Base-by-base conservation (phyloP, 2,888 invertebrate genomes). In the Ophion costatus region DNA sequence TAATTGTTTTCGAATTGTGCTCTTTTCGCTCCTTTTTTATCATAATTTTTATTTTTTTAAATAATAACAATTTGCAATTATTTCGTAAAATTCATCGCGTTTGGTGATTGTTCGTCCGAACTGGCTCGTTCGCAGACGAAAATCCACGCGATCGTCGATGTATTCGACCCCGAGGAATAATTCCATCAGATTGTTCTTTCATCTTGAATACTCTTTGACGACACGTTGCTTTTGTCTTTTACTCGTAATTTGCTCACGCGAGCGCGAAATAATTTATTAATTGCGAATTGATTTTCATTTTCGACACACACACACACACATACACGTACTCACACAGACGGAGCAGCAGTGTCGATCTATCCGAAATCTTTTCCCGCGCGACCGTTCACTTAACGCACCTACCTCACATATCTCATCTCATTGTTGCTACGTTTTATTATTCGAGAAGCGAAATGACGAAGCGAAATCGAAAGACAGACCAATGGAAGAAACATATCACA, bases 311-410 rank as follows among this genome's bases (percentile, higher is more conserved):
- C 51, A 17, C 5, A 51, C 17, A 51, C 3, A 51, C 51, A 51
- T 5, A 33, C 38, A 38, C 38, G 5, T 9, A 38, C 6, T 38
- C 38, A 38, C 7, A 38, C 9, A 38, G 29, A 29, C 51, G 51
- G 17, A 51, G 51, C 51, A 17, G 70, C 56, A 51, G 22, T 57
- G 66, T n/a, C 51, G 24, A 57, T 51, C 51, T 17, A 51, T 78
- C 22, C 22, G 56, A 63, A 73, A 66, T 59, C 75, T 83, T 64
- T 63, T 80, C 61, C 61, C 67, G 38, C 38, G 38, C 38, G 56
- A 77, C 76, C 66, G 61, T 86, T 84, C 80, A 84, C 83, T 84
- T 77, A 84, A 87, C 85, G 79, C 81, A 87, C 81, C 87, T 87
- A 87, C 87, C 87, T 87, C 87, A 87, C 80, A 82, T 57, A 77